Base-by-base conservation (phyloP, 1,140 invertebrate genomes). In the Tetramorium simillimum region DNA sequence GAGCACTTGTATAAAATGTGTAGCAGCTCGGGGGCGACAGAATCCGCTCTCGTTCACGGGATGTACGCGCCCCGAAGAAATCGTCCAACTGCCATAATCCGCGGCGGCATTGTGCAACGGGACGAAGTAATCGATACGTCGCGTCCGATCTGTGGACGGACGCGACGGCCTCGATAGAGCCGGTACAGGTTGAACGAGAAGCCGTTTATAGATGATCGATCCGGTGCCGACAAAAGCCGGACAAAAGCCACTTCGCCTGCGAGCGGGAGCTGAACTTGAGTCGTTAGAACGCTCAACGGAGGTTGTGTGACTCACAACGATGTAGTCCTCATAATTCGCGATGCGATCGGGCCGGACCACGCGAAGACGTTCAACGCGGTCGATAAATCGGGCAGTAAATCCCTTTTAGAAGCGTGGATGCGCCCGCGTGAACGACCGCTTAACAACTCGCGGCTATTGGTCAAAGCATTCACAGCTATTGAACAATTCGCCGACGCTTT, bases 151-250 rank as follows among this genome's bases (percentile, higher is more conserved):
- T 43, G 56, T 24, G 56, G 43, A n/a, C 14, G 53, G 62, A 62
- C 51, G 24, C 84, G 14, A 58, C 40, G 56, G 46, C 14, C 33
- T 63, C 70, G 40, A 70, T 75, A 24, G 60, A 76, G 58, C 51
- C 49, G 24, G 75, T 21, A 53, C 28, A 53, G 78, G 78, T 75
- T 75, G 88, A 82, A 72, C 65, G 76, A 70, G 81, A 58, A 78
- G 82, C 89, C 88, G 86, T 91, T 90, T 91, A 91, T 91, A 90
- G 90, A 91, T 91, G 90, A 91, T 91, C 90, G 90, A 91, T 91
- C 81, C 80, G 86, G 16, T 56, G 49, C 63, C 73, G 85, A 78
- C 87, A 76, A 89, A 77, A 75, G 82, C 70, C 88, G 63, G 85
- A 88, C 90, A 88, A 90, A 90, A 90, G 89, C 85, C 80, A 90